Evolutionary conservation across 2,113 vertebrate species (phyloP), one percentile per base, ranked within the genome.

Genomic region (Salvelinus sp.): DNA sequence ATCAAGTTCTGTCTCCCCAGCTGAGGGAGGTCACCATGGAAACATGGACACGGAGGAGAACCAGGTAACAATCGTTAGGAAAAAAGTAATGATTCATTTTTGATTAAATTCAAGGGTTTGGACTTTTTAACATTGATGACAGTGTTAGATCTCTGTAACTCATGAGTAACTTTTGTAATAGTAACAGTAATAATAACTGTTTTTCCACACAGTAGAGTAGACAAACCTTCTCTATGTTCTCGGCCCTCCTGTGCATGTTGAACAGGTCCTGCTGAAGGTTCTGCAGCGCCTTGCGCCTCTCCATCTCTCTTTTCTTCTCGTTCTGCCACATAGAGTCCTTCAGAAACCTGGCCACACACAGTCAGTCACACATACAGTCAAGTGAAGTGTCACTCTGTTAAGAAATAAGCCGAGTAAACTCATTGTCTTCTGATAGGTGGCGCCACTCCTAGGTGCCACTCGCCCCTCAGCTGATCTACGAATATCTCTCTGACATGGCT

Each of bases 301-400:
- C 60, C 77, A 79, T 67, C 70, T 93, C 89, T 18, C 72, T 78
- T 60, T 75, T 54, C 70, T 91, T 92, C 0, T 87, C 76, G n/a
- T 0, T 54, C 23, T 81, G 68, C 93, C 93, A 93, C 85, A 88
- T 83, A 54, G 76, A 80, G 72, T 67, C 84, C 62, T 86, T 93
- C 58, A 93, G 84, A 73, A 83, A 91, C 76, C 92, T 93, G 18
- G 13, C 74, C 4, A 70, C 23, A 28, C 9, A 75, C 16, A 38
- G 10, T 28, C 4, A 50, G 18, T 33, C 18, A 69, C 27, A 25
- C 66, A 64, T n/a, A 22, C 20, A 69, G 28, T 69, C 33, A 38
- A 27, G 5, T 20, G 1, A 47, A 22, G 30, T 44, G 4, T 22
- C 16, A 69, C 33, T 44, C 18, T 69, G 7, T 23, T 10, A 22